Conservation (phyloP, 2,113 vertebrate genomes). For the Platysteira castanea region DNA sequence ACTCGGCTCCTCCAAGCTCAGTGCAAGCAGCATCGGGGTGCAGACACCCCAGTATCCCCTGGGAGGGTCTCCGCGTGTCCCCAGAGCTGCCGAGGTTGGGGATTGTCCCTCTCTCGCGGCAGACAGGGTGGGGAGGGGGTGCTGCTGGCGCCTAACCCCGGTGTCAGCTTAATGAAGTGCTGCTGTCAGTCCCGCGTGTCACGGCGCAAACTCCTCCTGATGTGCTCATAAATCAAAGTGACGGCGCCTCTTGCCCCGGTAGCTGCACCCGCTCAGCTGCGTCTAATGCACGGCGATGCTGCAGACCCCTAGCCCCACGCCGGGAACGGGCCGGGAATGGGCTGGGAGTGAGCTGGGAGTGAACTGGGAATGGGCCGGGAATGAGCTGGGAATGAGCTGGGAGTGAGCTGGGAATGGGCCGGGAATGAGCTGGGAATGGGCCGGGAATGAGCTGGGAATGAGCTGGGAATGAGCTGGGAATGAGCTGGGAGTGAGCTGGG, state of each 20-base stretch:
- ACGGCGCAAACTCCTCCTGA: slow-evolving; percentile 89
- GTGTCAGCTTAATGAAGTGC: slow-evolving; percentile 91
- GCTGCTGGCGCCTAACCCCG: slow-evolving; percentile 53
- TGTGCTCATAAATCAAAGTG: slow-evolving; percentile 97
- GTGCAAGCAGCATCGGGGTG: neutral
- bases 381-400: neutral
- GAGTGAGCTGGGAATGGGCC: too few relatives aligned
- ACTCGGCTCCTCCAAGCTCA: neutral
- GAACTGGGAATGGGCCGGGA: neutral
- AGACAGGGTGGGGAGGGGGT: neutral
- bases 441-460: neutral
- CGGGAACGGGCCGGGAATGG: neutral
- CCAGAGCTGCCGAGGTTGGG: neutral
- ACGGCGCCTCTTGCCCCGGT: slow-evolving; percentile 84
- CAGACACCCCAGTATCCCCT: neutral
- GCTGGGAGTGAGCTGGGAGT: neutral
- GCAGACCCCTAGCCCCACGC: slow-evolving; percentile 43
- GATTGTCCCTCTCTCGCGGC: neutral
- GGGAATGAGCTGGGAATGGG: neutral
- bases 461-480: too few relatives aligned
- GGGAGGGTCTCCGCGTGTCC: neutral
- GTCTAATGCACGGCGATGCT: slow-evolving; percentile 82
- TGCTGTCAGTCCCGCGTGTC: slow-evolving; percentile 86
- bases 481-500: neutral
- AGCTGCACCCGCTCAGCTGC: slow-evolving; percentile 89